Conservation (phyloP, 2,797 vertebrate genomes). For the Notamacropus eugenii region DNA sequence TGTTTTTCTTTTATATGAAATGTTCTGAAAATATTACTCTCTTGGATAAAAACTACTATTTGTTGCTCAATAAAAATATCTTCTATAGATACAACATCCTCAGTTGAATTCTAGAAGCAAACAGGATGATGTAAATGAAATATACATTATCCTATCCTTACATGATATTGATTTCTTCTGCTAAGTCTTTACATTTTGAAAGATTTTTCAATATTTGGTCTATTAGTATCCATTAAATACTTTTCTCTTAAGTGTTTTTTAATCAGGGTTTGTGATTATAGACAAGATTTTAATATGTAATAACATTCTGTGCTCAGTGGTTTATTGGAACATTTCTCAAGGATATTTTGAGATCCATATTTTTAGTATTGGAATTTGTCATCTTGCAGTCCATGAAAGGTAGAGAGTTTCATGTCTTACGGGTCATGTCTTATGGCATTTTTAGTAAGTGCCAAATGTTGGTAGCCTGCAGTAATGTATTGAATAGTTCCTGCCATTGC, state of each 20-base stretch:
- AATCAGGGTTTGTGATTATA: not conserved
- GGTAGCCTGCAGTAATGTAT: not conserved
- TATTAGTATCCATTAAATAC: not conserved
- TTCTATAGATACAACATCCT: not conserved
- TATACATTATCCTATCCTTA: not conserved
- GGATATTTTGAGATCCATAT: not conserved
- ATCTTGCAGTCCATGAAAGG: not conserved
- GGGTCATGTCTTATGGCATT: not conserved
- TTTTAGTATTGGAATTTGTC: not conserved
- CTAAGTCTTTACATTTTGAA: not conserved
- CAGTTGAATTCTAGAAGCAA: not conserved
- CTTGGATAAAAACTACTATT: not conserved
- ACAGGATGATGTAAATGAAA: not conserved
- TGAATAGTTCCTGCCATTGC: not conserved
- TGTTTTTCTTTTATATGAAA: not conserved
- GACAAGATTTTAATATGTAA: not conserved
- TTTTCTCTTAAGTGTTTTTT: not conserved
- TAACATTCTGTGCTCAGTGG: not conserved
- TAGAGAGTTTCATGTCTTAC: not conserved
- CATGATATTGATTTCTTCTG: not conserved
- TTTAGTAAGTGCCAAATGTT: no score
- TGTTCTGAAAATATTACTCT: not conserved
- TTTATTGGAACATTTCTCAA: not conserved
- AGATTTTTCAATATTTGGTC: not conserved
- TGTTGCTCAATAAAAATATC: not conserved